Base-by-base conservation (phyloP, 2,888 invertebrate genomes). In the Apantesis nais region DNA sequence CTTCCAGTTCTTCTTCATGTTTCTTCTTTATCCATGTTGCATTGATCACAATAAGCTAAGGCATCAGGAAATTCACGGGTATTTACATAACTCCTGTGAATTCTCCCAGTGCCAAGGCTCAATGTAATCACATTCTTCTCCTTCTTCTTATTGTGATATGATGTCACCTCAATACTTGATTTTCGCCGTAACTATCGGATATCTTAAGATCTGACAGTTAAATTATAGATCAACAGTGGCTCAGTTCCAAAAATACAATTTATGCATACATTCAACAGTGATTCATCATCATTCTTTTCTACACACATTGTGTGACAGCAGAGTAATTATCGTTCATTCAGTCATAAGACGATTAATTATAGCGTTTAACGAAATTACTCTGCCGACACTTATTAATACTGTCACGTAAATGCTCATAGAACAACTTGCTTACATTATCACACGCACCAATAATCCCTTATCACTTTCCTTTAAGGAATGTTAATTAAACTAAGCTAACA, bases 11-110 rank as follows among this genome's bases (percentile, higher is more conserved):
- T 41, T n/a, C 64, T 80, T 81, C n/a, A n/a, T 82, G 73, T 77
- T 63, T 69, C 71, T 41, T n/a, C 64, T 80, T 81, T 73, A 76
- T 63, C 67, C 71, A 37, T 22, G 75, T 76, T 64, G 74, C 79
- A 74, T 64, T 55, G 73, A 88, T 88, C 86, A 79, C 86, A 86
- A 84, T 89, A 79, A 81, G 91, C 92, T 95, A 83, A 94, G 95
- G 95, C 95, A 95, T 93, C 95, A 94, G 95, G 95, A 95, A 94
- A 95, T 91, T 95, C 95, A 95, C 95, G 94, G 95, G 95, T 90
- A 92, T 89, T 80, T 73, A 75, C 61, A 76, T 78, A 93, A 93
- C 95, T 95, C 95, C 95, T 95, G 95, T 95, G 95, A 95, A 95
- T 95, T 95, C 95, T 95, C 95, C 95, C 95, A 95, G 95, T 95